Conservation (phyloP, 1,140 invertebrate species). For the Sitobion miscanthi region DNA sequence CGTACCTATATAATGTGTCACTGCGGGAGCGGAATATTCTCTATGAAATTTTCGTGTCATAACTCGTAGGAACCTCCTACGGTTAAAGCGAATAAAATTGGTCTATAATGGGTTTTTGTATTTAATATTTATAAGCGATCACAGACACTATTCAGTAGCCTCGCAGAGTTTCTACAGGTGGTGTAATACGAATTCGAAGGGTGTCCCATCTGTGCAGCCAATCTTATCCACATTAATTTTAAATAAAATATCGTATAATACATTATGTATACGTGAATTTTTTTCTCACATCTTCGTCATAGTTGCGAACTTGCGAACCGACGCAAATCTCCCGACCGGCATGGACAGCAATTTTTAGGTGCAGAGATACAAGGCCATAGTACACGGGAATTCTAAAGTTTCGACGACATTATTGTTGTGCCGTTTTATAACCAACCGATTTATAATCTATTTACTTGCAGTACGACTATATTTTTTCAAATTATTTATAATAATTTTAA, state of each 20-base stretch:
- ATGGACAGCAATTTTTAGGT: not conserved
- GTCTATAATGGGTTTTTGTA: not conserved
- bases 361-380: too few relatives aligned
- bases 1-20: not conserved
- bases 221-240: not conserved
- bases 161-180: not conserved
- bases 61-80: not conserved
- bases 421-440: not conserved
- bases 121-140: not conserved
- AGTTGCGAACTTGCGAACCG: too few relatives aligned
- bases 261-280: too few relatives aligned
- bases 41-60: not conserved
- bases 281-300: too few relatives aligned
- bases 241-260: not conserved
- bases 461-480: not conserved
- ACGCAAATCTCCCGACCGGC: not conserved
- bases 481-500: not conserved
- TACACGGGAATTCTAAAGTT: too few relatives aligned
- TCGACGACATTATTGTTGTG: not conserved
- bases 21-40: not conserved
- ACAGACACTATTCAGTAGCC: not conserved
- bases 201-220: not conserved
- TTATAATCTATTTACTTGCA: not conserved
- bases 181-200: not conserved
- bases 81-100: not conserved